A percentile compares a stretch with the other conserved stretches of the same genome.
Evolutionary conservation across 2,797 vertebrate species (phyloP).

Genomic region (Parotocinclus haroldoi): DNA sequence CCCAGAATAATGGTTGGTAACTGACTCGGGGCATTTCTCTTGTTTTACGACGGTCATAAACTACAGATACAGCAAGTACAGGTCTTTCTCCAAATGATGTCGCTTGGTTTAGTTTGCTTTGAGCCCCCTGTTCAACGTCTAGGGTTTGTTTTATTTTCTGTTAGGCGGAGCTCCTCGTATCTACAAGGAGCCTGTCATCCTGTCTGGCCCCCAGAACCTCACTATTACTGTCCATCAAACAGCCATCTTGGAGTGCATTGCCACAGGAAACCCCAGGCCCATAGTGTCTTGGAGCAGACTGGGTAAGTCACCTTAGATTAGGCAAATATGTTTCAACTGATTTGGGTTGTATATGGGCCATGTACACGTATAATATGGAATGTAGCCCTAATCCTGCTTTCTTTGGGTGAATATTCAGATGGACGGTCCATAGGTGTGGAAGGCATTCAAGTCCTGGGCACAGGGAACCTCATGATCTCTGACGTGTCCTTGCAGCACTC

Average conservation of each 20-base stretch:
- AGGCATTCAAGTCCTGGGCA: conserved; percentile 77
- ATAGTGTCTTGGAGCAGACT: conserved; percentile 77
- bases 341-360: background rate
- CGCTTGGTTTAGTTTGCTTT: background rate
- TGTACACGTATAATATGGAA: background rate
- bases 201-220: conserved; percentile 77
- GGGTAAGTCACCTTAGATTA: conserved; percentile 55
- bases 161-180: conserved; percentile 54
- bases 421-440: conserved; percentile 75
- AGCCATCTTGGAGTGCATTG: conserved; percentile 71
- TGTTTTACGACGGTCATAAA: background rate
- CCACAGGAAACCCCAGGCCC: conserved; percentile 71
- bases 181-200: conserved; percentile 74
- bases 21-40: background rate
- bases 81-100: conserved; percentile 18
- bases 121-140: background rate
- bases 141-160: background rate
- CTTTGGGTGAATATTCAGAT: conserved; percentile 53
- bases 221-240: conserved; percentile 73
- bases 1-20: background rate
- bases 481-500: conserved; percentile 74
- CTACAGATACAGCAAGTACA: background rate
- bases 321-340: background rate
- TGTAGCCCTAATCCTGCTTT: background rate
- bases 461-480: conserved; percentile 78